Evolutionary conservation across 1,140 invertebrate genomes (phyloP).

Genomic region (Campoletis sonorensis): DNA sequence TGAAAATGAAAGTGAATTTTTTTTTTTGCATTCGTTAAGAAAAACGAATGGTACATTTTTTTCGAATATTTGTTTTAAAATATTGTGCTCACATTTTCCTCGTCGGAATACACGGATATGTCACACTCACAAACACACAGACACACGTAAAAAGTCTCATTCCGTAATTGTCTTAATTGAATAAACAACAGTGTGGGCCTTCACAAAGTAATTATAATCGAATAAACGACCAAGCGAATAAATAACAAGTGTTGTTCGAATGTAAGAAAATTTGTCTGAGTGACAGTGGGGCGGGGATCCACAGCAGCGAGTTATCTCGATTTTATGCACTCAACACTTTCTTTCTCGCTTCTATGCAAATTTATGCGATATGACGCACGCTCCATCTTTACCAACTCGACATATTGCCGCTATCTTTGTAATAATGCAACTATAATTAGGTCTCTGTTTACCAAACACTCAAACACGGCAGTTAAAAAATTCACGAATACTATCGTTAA

Average conservation of each 20-base stretch:
- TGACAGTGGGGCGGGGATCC: constrained; percentile 46
- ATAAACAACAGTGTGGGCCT: no score
- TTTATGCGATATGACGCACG: constrained; percentile 56
- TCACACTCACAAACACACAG: no score
- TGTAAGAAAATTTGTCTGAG: constrained; percentile 41
- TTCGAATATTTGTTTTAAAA: no score
- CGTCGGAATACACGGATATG: no score
- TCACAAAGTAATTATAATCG: neutral
- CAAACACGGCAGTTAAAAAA: constrained; percentile 57
- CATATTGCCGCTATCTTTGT: constrained; percentile 71
- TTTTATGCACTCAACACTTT: constrained; percentile 1
- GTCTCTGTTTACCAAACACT: constrained; percentile 47
- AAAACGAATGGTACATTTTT: no score
- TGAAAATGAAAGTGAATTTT: no score
- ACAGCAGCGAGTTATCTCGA: constrained; percentile 25
- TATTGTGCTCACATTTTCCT: no score
- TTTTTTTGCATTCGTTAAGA: no score
- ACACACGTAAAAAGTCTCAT: no score
- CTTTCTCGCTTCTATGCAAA: constrained; percentile 62
- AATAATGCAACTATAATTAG: constrained; percentile 73
- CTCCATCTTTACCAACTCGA: constrained; percentile 52
- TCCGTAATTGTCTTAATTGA: no score
- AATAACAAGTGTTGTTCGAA: constrained; percentile 52
- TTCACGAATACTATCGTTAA: constrained; percentile 46
- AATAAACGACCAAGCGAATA: neutral